Evolutionary conservation across 2,113 vertebrate species (phyloP).

Genomic region (Xyliphius kryptos): DNA sequence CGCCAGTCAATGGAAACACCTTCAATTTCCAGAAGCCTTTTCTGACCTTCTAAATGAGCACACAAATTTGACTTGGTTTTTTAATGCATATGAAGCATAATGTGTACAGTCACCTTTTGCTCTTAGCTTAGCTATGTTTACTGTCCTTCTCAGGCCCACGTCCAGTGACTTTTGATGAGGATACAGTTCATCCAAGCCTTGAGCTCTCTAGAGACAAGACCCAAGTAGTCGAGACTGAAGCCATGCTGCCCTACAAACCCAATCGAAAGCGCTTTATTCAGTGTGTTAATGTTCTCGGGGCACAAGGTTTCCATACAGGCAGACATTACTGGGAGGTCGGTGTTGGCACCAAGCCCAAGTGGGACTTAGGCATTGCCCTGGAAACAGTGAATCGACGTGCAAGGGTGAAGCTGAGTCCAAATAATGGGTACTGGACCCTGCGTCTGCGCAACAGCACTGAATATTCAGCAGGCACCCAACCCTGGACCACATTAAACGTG

Average conservation of each 20-base stretch:
- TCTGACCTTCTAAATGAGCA: no score
- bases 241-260: slow-evolving; percentile 30
- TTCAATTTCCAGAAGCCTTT: no score
- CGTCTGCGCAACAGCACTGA: slow-evolving; percentile 62
- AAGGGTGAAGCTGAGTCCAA: slow-evolving; percentile 69
- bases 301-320: slow-evolving; percentile 63
- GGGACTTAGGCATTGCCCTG: slow-evolving; percentile 76
- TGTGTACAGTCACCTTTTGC: no score
- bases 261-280: slow-evolving; percentile 67
- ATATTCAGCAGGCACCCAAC: slow-evolving; percentile 68
- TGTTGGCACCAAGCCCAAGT: slow-evolving; percentile 74
- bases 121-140: no score
- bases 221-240: slow-evolving; percentile 58
- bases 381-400: slow-evolving; percentile 61
- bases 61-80: no score
- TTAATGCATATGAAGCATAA: no score
- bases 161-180: slow-evolving; percentile 67
- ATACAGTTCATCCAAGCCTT: slow-evolving; percentile 75
- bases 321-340: slow-evolving; percentile 81
- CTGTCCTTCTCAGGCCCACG: slow-evolving; percentile 62
- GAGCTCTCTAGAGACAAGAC: slow-evolving; percentile 68
- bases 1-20: no score
- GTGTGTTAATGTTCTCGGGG: slow-evolving; percentile 71
- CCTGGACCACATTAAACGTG: slow-evolving; percentile 64
- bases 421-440: slow-evolving; percentile 76